Percentiles rank a stretch among this genome's conserved stretches.
phyloP scores from a whole-genome alignment of 2,797 vertebrate genomes.

The Chloroceryle inda region DNA sequence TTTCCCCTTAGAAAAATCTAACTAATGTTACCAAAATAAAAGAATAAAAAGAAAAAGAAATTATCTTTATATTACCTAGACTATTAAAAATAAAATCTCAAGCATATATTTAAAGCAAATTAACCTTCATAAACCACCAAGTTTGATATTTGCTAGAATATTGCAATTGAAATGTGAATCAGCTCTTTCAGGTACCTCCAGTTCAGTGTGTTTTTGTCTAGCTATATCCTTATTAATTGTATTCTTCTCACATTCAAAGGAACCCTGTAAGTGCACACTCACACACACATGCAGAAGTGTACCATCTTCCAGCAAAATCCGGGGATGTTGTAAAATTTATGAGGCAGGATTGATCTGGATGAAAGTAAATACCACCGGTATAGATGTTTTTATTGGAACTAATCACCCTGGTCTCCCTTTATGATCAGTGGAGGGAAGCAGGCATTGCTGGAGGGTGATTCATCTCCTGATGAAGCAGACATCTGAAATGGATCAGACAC shows the following conservation, averaged over 20 bases:
- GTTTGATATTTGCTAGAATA: not conserved
- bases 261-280: not conserved
- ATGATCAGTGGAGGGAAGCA: not conserved
- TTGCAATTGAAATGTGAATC: not conserved
- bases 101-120: not conserved
- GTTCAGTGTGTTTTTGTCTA: not conserved
- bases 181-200: not conserved
- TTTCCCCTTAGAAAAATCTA: conserved; percentile 18
- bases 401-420: not conserved
- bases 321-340: not conserved
- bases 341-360: not conserved
- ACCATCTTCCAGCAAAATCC: not conserved
- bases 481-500: conserved; percentile 25
- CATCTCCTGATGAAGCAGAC: not conserved
- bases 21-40: not conserved
- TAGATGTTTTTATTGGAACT: not conserved
- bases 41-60: not conserved
- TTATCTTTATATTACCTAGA: not conserved
- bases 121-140: not conserved
- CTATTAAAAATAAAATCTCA: not conserved
- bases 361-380: not conserved
- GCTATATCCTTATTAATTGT: not conserved
- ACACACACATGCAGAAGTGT: not conserved
- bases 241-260: not conserved
- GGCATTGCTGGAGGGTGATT: not conserved